phyloP scores from a whole-genome alignment of 2,113 vertebrate genomes.

The Chionodraco myersi region DNA sequence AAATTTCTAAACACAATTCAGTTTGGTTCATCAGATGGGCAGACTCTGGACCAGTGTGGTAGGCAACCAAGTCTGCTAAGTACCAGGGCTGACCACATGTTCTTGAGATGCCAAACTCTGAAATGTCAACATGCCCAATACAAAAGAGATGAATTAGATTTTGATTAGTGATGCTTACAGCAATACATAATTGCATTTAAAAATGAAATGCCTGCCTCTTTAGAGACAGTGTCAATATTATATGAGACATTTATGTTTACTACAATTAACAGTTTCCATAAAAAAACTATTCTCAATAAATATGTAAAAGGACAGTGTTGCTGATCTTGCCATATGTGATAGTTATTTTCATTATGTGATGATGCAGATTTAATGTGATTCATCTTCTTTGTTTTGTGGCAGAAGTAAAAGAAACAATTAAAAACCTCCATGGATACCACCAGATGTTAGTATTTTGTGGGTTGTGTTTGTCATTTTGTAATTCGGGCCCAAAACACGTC shows the following conservation, averaged over 20 bases:
- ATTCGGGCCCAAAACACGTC: background rate
- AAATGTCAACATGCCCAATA: slow-evolving; percentile 1
- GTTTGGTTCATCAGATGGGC: background rate
- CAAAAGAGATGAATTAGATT: background rate
- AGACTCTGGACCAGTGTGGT: background rate
- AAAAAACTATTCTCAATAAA: background rate
- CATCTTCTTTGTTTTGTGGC: background rate
- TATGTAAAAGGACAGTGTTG: background rate
- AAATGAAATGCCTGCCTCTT: background rate
- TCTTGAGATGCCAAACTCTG: background rate
- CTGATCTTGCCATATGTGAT: background rate
- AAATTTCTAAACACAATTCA: background rate
- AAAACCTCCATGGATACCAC: background rate
- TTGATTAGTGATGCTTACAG: background rate
- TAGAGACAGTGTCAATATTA: background rate
- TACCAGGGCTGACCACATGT: background rate
- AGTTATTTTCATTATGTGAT: background rate
- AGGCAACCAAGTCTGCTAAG: background rate
- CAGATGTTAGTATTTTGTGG: background rate
- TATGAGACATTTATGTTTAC: background rate
- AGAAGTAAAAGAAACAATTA: background rate
- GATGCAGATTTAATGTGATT: slow-evolving; percentile 10
- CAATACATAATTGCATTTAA: background rate
- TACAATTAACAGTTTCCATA: background rate
- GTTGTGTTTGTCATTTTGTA: background rate